phyloP scores from a whole-genome alignment of 2,113 vertebrate species.

The Apteryx owenii region DNA sequence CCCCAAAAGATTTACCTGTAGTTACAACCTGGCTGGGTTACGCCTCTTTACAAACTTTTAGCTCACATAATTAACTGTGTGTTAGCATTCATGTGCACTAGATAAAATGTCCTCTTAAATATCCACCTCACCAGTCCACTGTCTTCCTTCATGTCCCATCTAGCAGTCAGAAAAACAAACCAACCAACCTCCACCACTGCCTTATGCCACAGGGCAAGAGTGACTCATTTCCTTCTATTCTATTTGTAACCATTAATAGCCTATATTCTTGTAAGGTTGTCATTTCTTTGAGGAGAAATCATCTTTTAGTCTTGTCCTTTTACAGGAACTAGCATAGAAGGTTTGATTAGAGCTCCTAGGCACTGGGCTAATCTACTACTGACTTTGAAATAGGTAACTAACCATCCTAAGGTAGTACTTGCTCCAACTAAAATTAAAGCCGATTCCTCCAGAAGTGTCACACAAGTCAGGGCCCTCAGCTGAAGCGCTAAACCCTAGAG shows the following conservation, averaged over 20 bases:
- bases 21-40: not conserved
- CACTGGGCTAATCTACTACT: not conserved
- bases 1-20: not conserved
- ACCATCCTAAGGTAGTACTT: not conserved
- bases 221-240: not conserved
- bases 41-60: not conserved
- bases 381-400: slow-evolving; percentile 3
- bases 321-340: not conserved
- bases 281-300: not conserved
- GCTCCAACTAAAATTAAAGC: not conserved
- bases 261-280: not conserved
- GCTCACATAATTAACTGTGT: not conserved
- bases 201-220: not conserved
- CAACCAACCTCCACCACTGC: not conserved
- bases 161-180: slow-evolving; percentile 14
- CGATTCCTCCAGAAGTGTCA: not conserved
- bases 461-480: not conserved
- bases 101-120: not conserved
- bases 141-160: not conserved
- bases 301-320: not conserved
- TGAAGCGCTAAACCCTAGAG: not conserved
- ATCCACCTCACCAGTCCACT: not conserved
- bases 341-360: not conserved
- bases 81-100: not conserved
- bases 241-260: slow-evolving; percentile 15